These are phyloP conservation scores for Formica selysi DNA, from an alignment of 1,140 invertebrate genomes.

Conservation along the genomic window DNA sequence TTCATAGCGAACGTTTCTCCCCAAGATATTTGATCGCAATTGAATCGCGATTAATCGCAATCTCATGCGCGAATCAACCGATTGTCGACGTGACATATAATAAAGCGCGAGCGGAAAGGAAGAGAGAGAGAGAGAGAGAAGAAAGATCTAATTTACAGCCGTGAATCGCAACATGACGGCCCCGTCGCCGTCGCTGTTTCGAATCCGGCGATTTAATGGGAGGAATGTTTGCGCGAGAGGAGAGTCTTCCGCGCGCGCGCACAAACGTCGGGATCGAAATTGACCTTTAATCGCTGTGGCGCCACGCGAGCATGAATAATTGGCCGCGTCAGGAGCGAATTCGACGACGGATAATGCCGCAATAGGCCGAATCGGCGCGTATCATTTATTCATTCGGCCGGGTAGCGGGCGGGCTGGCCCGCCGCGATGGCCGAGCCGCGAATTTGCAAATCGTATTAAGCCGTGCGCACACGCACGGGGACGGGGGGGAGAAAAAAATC, in stretches of 20 bases:
- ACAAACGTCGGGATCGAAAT: conserved; percentile 66
- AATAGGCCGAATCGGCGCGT: conserved; percentile 78
- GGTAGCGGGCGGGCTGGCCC: conserved; percentile 56
- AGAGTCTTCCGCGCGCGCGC: conserved; percentile 34
- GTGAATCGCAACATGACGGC: conserved; percentile 33
- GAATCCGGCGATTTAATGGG: conserved; percentile 51
- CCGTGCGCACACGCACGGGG: conserved; percentile 42
- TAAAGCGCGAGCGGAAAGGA: conserved; percentile 39
- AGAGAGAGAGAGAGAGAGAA: not conserved
- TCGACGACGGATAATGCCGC: conserved; percentile 81
- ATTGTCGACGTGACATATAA: conserved; percentile 12
- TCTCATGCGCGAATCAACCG: conserved; percentile 24
- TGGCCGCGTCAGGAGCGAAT: conserved; percentile 83
- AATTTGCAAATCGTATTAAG: conserved; percentile 80
- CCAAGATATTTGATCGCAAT: conserved; percentile 41
- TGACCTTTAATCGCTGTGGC: conserved; percentile 76
- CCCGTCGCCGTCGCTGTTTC: not conserved
- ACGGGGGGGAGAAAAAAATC: not conserved
- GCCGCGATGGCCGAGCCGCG: conserved; percentile 72
- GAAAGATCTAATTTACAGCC: conserved; percentile 53
- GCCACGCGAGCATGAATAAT: conserved; percentile 83
- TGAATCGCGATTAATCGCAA: conserved; percentile 51
- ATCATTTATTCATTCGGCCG: conserved; percentile 84
- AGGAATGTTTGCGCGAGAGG: conserved; percentile 40
- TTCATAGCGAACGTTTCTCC: not conserved